Evolutionary conservation across 1,140 invertebrate species (phyloP).

Genomic region (Sitobion miscanthi): DNA sequence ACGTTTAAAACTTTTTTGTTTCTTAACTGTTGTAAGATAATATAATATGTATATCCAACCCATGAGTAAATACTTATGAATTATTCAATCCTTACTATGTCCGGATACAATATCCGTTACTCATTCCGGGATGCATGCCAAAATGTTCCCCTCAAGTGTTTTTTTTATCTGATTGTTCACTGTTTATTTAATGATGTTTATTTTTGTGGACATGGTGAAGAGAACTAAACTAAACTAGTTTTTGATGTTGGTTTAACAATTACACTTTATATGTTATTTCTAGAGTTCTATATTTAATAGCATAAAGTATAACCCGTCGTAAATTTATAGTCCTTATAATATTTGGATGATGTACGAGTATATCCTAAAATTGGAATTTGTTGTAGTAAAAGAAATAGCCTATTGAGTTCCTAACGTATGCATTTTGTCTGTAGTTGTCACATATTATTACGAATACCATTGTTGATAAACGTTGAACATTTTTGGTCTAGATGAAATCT

Average conservation of each 20-base stretch:
- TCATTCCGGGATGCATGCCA: slow-evolving; percentile 1
- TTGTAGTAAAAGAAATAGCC: background rate
- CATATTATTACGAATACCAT: background rate
- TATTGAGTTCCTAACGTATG: background rate
- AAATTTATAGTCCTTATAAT: background rate
- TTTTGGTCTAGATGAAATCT: background rate
- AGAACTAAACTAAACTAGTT: background rate
- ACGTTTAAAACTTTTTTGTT: background rate
- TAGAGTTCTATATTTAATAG: background rate
- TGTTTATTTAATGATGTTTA: slow-evolving; percentile 22
- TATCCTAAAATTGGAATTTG: background rate
- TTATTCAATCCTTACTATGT: slow-evolving; percentile 40
- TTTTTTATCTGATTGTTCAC: background rate
- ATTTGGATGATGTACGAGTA: background rate
- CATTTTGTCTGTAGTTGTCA: background rate
- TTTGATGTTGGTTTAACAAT: background rate
- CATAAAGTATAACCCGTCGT: background rate
- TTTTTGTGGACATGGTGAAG: background rate
- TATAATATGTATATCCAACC: background rate
- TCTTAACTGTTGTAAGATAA: background rate
- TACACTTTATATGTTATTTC: background rate
- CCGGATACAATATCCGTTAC: slow-evolving; percentile 33
- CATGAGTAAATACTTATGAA: slow-evolving; percentile 33
- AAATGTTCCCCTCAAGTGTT: background rate
- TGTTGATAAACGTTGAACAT: background rate